Percentiles rank a stretch among this genome's conserved stretches.
phyloP scores from a whole-genome alignment of 2,113 vertebrate species.

The Lampris megalopsis region DNA sequence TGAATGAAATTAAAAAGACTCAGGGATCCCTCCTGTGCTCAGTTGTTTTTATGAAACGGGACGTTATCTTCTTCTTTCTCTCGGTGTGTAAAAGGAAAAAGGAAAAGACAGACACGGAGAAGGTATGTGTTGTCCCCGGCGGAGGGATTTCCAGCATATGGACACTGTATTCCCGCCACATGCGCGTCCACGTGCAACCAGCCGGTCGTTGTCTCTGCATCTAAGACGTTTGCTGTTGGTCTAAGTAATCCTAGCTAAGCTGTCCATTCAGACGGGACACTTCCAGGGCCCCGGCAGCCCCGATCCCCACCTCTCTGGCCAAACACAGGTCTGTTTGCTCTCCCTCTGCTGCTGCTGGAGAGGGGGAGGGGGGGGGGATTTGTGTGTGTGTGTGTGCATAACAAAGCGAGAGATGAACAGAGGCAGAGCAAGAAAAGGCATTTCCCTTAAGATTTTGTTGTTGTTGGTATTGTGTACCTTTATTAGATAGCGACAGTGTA shows the following conservation, averaged over 20 bases:
- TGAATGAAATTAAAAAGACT: too few species aligned
- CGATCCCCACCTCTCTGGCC: constrained; percentile 14
- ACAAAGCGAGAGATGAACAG: neutral
- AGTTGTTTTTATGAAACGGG: too few species aligned
- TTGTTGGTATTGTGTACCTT: too few species aligned
- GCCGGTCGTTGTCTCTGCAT: constrained; percentile 60
- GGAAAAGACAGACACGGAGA: neutral
- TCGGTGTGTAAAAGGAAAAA: neutral
- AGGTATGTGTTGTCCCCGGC: constrained; percentile 32
- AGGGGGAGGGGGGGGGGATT: neutral
- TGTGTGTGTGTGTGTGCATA: neutral
- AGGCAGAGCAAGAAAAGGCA: neutral
- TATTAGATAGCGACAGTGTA: too few species aligned
- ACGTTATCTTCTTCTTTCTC: too few species aligned
- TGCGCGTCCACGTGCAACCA: constrained; percentile 57
- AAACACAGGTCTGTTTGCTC: constrained; percentile 48
- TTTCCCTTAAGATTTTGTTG: too few species aligned
- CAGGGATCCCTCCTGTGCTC: too few species aligned
- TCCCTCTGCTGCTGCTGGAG: constrained; percentile 24
- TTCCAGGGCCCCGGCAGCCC: constrained; percentile 23
- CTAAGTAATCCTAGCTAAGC: constrained; percentile 76
- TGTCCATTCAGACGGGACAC: constrained; percentile 70
- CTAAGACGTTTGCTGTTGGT: constrained; percentile 66
- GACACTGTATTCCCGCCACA: constrained; percentile 69
- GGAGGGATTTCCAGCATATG: constrained; percentile 74